These are phyloP conservation scores for Metacarcinus magister DNA, from an alignment of 2,888 invertebrate genomes.

Conservation along the genomic window DNA sequence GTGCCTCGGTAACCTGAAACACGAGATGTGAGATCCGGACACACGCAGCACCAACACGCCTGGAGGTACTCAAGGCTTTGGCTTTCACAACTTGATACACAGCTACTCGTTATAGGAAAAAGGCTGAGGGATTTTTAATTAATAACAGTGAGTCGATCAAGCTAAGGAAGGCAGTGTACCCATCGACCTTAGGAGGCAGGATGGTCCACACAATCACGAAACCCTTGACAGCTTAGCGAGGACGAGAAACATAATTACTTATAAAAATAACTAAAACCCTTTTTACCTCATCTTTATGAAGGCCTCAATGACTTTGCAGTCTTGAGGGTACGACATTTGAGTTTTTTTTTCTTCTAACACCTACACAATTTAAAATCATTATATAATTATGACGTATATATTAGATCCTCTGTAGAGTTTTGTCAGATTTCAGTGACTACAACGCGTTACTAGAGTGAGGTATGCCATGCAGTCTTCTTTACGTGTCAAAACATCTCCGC, in stretches of 20 bases:
- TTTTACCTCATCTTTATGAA: not conserved
- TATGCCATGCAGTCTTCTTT: not conserved
- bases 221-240: not conserved
- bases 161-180: not conserved
- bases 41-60: not conserved
- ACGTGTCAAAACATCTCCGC: not conserved
- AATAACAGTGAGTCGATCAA: not conserved
- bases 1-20: not conserved
- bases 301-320: not conserved
- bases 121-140: not conserved
- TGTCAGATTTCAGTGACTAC: not conserved
- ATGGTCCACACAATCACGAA: not conserved
- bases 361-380: not conserved
- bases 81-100: not conserved
- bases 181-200: not conserved
- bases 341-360: not conserved
- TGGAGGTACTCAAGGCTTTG: not conserved
- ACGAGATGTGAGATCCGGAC: not conserved
- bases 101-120: not conserved
- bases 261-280: not conserved
- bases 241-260: not conserved
- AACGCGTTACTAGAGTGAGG: not conserved
- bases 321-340: not conserved
- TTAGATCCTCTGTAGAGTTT: not conserved
- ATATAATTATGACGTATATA: not conserved